Percentiles rank a stretch among this genome's conserved stretches.
Conservation (phyloP, 2,797 vertebrate genomes). For the Pangasius sanitwongsei region DNA sequence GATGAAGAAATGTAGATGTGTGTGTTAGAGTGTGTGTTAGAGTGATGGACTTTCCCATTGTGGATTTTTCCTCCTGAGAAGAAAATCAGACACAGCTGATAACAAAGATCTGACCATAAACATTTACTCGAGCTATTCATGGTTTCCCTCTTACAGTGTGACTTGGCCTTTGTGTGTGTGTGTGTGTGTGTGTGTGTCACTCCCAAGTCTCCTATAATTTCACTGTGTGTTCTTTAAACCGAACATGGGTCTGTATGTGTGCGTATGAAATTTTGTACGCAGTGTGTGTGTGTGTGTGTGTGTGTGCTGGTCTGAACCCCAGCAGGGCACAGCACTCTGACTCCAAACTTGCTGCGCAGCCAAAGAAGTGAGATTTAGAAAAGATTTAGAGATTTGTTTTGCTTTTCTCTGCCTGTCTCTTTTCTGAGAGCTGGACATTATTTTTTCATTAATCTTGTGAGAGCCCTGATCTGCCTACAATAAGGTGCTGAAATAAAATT, state of each 20-base stretch:
- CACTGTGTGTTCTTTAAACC: too few species aligned
- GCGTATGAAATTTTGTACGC: not conserved
- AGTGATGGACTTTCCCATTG: not conserved
- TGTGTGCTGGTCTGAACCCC: conserved; percentile 17
- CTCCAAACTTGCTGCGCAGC: conserved; percentile 16
- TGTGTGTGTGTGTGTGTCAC: not conserved
- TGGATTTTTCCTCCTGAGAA: not conserved
- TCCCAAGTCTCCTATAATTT: too few species aligned
- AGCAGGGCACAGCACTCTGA: conserved; percentile 31
- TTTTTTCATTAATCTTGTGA: conserved; percentile 17
- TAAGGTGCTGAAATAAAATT: conserved; percentile 21
- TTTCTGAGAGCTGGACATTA: conserved; percentile 17
- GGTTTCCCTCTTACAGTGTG: not conserved
- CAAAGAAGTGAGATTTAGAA: conserved; percentile 5
- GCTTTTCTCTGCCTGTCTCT: conserved; percentile 7
- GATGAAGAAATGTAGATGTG: too few species aligned
- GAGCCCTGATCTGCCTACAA: not conserved
- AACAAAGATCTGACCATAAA: not conserved
- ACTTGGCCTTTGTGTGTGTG: conserved; percentile 9
- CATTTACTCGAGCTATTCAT: not conserved
- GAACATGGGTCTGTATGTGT: not conserved
- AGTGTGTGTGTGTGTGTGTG: conserved; percentile 21
- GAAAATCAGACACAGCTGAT: not conserved
- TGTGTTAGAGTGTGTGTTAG: not conserved
- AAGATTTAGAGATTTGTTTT: conserved; percentile 35